Evolutionary conservation across 2,797 vertebrate species (phyloP).

Genomic region (Picus viridis): DNA sequence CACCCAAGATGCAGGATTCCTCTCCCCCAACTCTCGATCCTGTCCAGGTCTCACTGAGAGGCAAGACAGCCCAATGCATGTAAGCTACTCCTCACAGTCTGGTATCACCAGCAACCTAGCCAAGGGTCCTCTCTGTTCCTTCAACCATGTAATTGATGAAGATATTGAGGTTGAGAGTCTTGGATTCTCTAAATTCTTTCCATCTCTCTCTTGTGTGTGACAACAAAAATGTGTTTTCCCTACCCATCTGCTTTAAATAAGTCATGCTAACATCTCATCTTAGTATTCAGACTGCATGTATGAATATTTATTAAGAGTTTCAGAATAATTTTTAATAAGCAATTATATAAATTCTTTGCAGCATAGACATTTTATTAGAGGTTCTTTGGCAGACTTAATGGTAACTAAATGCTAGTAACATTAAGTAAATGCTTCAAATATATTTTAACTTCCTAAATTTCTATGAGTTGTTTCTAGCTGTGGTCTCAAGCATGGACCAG

Average conservation of each 20-base stretch:
- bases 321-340: background rate
- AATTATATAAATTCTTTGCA: background rate
- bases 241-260: background rate
- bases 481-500: background rate
- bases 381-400: background rate
- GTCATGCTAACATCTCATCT: background rate
- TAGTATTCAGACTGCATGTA: background rate
- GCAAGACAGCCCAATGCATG: too few relatives aligned
- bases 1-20: too few relatives aligned
- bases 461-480: background rate
- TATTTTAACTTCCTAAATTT: background rate
- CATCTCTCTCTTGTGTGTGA: background rate
- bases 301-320: background rate
- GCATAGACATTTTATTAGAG: background rate
- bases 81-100: too few relatives aligned
- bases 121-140: too few relatives aligned
- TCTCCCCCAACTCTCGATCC: too few relatives aligned
- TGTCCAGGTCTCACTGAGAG: too few relatives aligned
- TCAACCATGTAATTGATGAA: too few relatives aligned
- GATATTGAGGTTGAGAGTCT: background rate
- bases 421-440: background rate
- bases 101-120: too few relatives aligned
- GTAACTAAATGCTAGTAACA: background rate
- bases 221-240: background rate
- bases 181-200: background rate